Evolutionary conservation across 2,797 vertebrate species (phyloP), one percentile per base, ranked within the genome.

Genomic region (Dipus sagitta): DNA sequence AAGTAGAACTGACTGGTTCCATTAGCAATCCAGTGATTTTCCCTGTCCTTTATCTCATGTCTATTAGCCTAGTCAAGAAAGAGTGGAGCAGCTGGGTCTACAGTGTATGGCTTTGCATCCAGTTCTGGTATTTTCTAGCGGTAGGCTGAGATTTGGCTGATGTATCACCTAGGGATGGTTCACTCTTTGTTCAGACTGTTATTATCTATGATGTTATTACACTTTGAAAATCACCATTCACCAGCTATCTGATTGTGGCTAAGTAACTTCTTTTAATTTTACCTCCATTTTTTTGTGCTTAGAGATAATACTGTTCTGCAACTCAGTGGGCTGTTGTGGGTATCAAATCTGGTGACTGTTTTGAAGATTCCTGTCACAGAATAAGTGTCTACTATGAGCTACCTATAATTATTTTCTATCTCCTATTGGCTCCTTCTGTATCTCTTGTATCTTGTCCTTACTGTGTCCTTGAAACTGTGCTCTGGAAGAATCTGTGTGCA

Each of bases 381-480:
- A 0, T 32, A 24, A 92, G 38, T 70, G 2, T 30, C 81, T 88
- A 76, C 38, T 76, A 52, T 21, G 28, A 91, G 28, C 12, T 72
- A 7, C 6, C 9, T 52, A 8, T 81, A 58, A 32, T 70, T 58
- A 15, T 17, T 86, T 52, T 62, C 71, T 58, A 34, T 64, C 71
- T 58, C 15, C 15, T 14, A 15, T 52, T 91, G 24, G 7, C 12
- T 88, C 21, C 17, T 86, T 86, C 9, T 88, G 6, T 68, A 34
- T 76, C 3, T 52, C 12, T 79, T 58, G 13, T 58, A 58, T 58
- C 12, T 58, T 58, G 54, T 3, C 60, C 26, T 64, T 2, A 38
- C 24, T 83, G 28, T 93, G 38, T 94, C 93, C 8, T 54, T 92
- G 17, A 76, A 76, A 64, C n/a, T 74, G 38, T 52, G 28, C 1